Base-by-base conservation (phyloP, 2,888 invertebrate genomes). In the Sericinus montela region DNA sequence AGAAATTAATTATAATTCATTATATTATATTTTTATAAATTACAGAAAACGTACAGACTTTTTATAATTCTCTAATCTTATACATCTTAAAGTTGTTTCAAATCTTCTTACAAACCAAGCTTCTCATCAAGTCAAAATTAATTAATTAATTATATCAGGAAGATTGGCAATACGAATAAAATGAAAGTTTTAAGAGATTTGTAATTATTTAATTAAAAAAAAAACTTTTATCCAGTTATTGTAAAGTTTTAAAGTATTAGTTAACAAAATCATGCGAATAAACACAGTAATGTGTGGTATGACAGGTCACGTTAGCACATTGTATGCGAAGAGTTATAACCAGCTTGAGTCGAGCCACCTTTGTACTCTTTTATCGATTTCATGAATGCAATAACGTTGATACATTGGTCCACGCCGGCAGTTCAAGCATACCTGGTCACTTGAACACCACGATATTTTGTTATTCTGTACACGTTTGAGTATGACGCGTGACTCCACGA, bases 401-500 rank as follows among this genome's bases (percentile, higher is more conserved):
- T 30, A 7, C 23, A 13, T 34, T 11, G 16, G 3, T 5, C n/a
- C n/a, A 9, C 28, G 19, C 13, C 7, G 2, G 13, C 11, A 14
- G 36, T 14, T 19, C 41, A 47, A 47, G 9, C 15, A 23, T 8
- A 28, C 28, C 29, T 47, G 40, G 40, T 46, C 34, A 28, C 9
- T 40, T 15, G 15, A 19, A 47, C 14, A 35, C 36, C 28, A 35
- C 28, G 14, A 13, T 34, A 40, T 28, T 25, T 46, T 28, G 11
- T 28, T 15, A 40, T 46, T 34, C 40, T 9, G 15, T 11, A n/a
- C 80, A 77, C 78, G 79, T 69, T 60, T 32, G 52, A 59, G 79
- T 69, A 60, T 32, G 52, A 59, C 58, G 69, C 78, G 78, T 80
- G 80, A 76, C 79, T 75, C 32, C 11, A 56, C 67, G 57, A 67